These are phyloP conservation scores for Silurus aristotelis DNA, from an alignment of 2,797 vertebrate genomes.

Conservation along the genomic window DNA sequence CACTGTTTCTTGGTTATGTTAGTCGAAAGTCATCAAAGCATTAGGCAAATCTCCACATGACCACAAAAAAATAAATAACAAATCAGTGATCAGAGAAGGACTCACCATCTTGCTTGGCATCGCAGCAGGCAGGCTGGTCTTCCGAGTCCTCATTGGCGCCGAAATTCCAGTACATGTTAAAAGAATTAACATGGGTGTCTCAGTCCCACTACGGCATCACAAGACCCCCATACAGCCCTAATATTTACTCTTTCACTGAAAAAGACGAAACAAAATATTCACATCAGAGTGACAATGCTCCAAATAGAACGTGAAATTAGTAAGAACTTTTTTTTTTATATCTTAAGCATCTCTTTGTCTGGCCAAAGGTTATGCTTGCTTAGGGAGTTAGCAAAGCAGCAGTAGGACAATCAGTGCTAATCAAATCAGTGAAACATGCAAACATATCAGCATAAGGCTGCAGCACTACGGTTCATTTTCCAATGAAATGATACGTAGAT, in stretches of 20 bases:
- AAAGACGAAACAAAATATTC: not conserved
- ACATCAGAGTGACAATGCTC: not conserved
- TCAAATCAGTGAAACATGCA: not conserved
- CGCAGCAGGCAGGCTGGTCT: slow-evolving; percentile 66
- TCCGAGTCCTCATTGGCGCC: slow-evolving; percentile 73
- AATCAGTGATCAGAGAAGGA: slow-evolving; percentile 1
- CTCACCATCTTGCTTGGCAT: slow-evolving; percentile 80
- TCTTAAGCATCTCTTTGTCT: not conserved
- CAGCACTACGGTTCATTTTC: not conserved
- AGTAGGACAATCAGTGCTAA: not conserved
- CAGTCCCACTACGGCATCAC: not conserved
- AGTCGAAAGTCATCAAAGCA: not conserved
- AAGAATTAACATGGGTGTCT: not conserved
- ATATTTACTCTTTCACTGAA: not conserved
- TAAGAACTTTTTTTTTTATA: not conserved
- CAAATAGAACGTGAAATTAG: not conserved
- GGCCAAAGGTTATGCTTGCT: not conserved
- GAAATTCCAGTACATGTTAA: slow-evolving; percentile 90
- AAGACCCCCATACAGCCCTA: not conserved
- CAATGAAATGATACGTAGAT: not conserved
- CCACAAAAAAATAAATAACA: not conserved
- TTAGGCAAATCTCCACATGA: not conserved
- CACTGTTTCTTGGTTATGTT: not conserved
- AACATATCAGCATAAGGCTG: not conserved
- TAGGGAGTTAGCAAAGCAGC: not conserved